phyloP scores from a whole-genome alignment of 2,113 vertebrate species.

The Triplophysa rosa region DNA sequence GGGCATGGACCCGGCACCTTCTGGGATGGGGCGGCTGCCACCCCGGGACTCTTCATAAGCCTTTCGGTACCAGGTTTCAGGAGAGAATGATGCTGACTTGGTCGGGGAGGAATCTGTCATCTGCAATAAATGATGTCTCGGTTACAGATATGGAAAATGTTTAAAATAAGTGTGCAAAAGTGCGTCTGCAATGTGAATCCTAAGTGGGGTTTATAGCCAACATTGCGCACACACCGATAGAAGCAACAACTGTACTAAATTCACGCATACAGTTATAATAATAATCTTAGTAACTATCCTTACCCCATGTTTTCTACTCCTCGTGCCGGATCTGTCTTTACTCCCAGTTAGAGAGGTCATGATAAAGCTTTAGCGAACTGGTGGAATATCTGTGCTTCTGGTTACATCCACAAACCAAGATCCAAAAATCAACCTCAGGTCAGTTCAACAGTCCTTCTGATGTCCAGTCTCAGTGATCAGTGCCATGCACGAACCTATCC shows the following conservation, averaged over 20 bases:
- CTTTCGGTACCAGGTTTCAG: slow-evolving; percentile 94
- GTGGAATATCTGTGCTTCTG: slow-evolving; percentile 56
- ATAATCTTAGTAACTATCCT: slow-evolving; percentile 60
- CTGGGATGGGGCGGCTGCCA: slow-evolving; percentile 82
- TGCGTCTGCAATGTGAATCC: neutral
- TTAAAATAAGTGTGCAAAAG: neutral
- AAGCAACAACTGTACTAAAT: neutral
- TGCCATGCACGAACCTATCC: slow-evolving; percentile 52
- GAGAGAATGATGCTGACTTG: slow-evolving; percentile 86
- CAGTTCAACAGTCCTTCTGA: slow-evolving; percentile 59
- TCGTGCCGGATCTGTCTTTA: slow-evolving; percentile 89
- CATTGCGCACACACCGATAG: neutral
- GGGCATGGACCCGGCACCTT: slow-evolving; percentile 91
- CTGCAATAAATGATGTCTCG: slow-evolving; percentile 62
- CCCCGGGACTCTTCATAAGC: slow-evolving; percentile 88
- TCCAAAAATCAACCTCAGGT: slow-evolving; percentile 60
- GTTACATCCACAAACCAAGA: slow-evolving; percentile 64
- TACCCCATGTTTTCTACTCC: slow-evolving; percentile 95
- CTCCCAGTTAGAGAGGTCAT: slow-evolving; percentile 96
- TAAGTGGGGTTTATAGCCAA: neutral
- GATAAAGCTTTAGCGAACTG: slow-evolving; percentile 68
- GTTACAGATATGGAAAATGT: neutral
- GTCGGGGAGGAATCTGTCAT: slow-evolving; percentile 87
- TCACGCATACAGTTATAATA: neutral
- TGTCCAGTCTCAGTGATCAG: slow-evolving; percentile 53